These are phyloP conservation scores for Diplosoma virens DNA, from an alignment of 23 tunicate species.

Conservation along the genomic window DNA sequence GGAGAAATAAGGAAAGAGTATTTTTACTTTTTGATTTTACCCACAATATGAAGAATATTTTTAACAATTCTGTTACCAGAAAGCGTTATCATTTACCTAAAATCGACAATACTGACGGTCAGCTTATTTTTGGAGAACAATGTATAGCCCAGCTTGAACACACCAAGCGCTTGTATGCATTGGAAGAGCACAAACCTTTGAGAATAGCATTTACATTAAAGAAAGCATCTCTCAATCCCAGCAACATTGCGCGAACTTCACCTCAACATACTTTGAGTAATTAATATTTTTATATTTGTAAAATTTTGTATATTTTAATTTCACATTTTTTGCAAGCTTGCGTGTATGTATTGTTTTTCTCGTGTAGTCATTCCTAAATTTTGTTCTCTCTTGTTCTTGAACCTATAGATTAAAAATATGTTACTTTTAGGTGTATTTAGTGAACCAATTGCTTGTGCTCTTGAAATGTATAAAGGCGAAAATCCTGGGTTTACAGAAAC, in stretches of 20 bases:
- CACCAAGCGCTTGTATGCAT: neutral
- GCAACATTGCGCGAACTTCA: constrained; percentile 11
- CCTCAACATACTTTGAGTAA: constrained; percentile 13
- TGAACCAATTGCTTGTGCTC: neutral
- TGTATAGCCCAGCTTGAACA: neutral
- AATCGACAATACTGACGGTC: neutral
- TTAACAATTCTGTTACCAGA: constrained; percentile 3
- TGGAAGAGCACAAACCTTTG: constrained; percentile 11
- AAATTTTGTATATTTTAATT: neutral
- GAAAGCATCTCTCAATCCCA: constrained; percentile 24
- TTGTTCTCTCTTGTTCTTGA: neutral
- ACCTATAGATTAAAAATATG: no score
- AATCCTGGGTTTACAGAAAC: neutral
- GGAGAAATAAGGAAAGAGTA: neutral
- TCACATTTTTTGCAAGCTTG: neutral
- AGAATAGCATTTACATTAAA: constrained; percentile 7
- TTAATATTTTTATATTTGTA: neutral
- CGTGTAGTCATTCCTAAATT: neutral
- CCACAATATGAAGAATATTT: constrained; percentile 21
- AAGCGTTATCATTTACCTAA: neutral
- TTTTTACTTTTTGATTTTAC: constrained; percentile 26
- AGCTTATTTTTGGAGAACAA: constrained; percentile 9
- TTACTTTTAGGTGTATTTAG: constrained; percentile 20
- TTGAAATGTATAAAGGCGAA: neutral
- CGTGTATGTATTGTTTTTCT: no score